phyloP scores from a whole-genome alignment of 1,140 invertebrate genomes.

The Lamellibrachia luymesi region DNA sequence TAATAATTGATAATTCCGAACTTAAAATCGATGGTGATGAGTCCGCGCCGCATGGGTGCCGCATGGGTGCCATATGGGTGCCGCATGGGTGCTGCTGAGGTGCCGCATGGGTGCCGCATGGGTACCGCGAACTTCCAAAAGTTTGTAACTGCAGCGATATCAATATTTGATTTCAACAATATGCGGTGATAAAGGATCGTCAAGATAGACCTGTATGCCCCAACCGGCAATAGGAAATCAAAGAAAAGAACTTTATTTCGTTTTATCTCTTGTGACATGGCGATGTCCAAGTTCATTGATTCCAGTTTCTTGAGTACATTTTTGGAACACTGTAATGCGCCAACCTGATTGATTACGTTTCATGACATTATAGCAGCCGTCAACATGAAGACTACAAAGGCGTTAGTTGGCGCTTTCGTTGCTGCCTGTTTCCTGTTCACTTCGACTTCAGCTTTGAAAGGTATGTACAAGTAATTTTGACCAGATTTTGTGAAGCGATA shows the following conservation, averaged over 20 bases:
- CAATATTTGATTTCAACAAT: not conserved
- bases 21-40: too few species aligned
- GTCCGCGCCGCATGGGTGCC: too few species aligned
- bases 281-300: not conserved
- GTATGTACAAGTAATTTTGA: not conserved
- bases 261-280: not conserved
- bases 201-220: too few species aligned
- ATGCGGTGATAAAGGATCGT: not conserved
- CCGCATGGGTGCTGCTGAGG: too few species aligned
- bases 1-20: too few species aligned
- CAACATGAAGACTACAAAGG: not conserved
- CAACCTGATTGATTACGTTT: too few species aligned
- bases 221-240: not conserved
- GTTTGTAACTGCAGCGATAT: not conserved
- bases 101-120: not conserved
- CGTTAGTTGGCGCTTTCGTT: not conserved
- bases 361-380: not conserved
- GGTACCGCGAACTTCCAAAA: not conserved
- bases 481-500: not conserved
- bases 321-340: not conserved
- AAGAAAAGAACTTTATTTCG: not conserved
- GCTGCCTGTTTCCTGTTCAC: not conserved
- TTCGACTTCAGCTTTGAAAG: not conserved
- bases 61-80: too few species aligned
- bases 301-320: not conserved